A percentile compares a stretch with the other conserved stretches of the same genome.
phyloP scores from a whole-genome alignment of 2,888 invertebrate species.

The Diarsia rubi region DNA sequence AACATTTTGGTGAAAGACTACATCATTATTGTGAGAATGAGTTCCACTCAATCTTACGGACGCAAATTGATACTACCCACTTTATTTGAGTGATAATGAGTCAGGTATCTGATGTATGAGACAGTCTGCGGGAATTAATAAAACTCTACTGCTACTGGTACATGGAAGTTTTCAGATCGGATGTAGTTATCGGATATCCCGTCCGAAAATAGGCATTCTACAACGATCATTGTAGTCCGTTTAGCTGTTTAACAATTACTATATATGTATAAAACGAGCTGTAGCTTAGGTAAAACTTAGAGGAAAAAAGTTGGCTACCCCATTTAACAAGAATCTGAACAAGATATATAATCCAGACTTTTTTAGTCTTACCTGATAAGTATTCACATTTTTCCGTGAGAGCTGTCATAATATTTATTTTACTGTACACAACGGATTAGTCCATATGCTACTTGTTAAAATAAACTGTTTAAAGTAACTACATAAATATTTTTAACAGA shows the following conservation, averaged over 20 bases:
- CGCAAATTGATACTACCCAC: constrained; percentile 41
- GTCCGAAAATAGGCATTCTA: neutral
- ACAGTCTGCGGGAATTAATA: constrained; percentile 15
- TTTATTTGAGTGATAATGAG: constrained; percentile 34
- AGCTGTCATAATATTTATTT: constrained; percentile 78
- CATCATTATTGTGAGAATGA: constrained; percentile 32
- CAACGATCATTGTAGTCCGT: neutral
- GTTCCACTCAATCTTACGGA: constrained; percentile 32
- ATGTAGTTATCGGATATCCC: neutral
- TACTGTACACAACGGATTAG: constrained; percentile 64
- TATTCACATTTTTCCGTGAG: constrained; percentile 51
- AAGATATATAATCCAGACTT: constrained; percentile 55
- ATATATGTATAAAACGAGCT: neutral
- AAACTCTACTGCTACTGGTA: neutral
- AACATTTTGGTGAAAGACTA: constrained; percentile 4
- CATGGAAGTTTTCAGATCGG: constrained; percentile 1
- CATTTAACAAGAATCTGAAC: constrained; percentile 11
- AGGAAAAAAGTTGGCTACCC: neutral
- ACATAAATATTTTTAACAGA: constrained; percentile 55
- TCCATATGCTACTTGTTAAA: constrained; percentile 70
- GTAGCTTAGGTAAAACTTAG: neutral
- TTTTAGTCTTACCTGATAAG: constrained; percentile 30
- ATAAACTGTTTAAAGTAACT: constrained; percentile 66
- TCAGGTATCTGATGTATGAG: constrained; percentile 33
- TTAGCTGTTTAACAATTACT: neutral